Conservation (phyloP, 2,888 invertebrate species). For the Stenodera caucasica region DNA sequence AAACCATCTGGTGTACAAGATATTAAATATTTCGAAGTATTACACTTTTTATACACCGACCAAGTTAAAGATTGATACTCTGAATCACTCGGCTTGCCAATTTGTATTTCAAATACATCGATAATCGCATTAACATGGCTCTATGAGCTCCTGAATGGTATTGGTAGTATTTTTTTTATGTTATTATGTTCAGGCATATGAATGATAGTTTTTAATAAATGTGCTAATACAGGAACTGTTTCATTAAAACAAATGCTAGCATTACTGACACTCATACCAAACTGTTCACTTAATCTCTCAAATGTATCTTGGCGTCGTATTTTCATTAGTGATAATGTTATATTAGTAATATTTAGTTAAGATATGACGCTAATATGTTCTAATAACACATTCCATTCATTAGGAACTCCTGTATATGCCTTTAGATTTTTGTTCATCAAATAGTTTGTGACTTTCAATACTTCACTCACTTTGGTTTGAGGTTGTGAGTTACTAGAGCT, state of each 20-base stretch:
- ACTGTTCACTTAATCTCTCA: neutral
- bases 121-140: constrained; percentile 6
- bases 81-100: constrained; percentile 8
- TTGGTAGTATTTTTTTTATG: constrained; percentile 5
- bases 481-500: neutral
- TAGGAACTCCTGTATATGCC: constrained; percentile 20
- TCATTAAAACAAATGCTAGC: constrained; percentile 26
- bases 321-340: neutral
- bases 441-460: constrained; percentile 26
- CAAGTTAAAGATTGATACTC: constrained; percentile 9
- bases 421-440: constrained; percentile 34
- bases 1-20: constrained; percentile 26
- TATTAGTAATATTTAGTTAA: neutral
- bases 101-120: constrained; percentile 8
- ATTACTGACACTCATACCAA: neutral
- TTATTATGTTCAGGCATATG: constrained; percentile 27
- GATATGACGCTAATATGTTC: neutral
- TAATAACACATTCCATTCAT: constrained; percentile 8
- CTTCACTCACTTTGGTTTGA: neutral
- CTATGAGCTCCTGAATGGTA: constrained; percentile 3
- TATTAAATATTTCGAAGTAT: constrained; percentile 12
- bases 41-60: constrained; percentile 10
- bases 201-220: constrained; percentile 10
- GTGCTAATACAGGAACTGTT: constrained; percentile 21
- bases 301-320: neutral